Percentiles rank a stretch among this genome's conserved stretches.
phyloP scores from a whole-genome alignment of 2,113 vertebrate species.

The Elephas maximus region DNA sequence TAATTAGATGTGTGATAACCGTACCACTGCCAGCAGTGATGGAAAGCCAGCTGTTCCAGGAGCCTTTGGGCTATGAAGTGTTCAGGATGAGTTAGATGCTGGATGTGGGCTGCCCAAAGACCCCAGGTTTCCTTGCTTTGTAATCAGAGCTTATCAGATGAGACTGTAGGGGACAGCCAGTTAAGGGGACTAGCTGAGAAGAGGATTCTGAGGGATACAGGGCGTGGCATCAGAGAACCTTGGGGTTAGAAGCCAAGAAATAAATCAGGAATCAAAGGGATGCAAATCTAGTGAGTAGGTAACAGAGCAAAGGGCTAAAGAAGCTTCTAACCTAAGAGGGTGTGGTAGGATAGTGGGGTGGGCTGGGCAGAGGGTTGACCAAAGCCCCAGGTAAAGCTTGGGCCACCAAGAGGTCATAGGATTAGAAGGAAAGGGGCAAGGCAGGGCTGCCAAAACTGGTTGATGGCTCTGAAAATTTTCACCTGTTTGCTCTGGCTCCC shows the following conservation, averaged over 20 bases:
- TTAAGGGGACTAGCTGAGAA: not conserved
- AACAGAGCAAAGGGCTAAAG: not conserved
- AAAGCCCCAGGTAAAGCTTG: not conserved
- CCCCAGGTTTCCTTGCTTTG: not conserved
- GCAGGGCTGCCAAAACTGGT: not conserved
- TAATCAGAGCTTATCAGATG: not conserved
- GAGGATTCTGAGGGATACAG: not conserved
- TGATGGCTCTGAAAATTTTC: no score
- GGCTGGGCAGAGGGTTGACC: not conserved
- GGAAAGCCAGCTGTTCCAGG: conserved; percentile 54
- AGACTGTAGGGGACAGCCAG: not conserved
- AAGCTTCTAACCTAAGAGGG: not conserved
- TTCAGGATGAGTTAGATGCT: not conserved
- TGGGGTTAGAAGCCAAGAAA: not conserved
- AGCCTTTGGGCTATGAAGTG: not conserved
- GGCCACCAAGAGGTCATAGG: no score
- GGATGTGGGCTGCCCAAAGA: not conserved
- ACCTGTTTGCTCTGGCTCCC: not conserved
- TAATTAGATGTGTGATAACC: conserved; percentile 58
- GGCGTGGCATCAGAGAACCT: not conserved
- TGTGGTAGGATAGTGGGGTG: not conserved
- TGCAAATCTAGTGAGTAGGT: not conserved
- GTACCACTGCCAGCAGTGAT: not conserved
- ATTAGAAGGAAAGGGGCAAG: not conserved
- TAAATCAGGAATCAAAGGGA: not conserved